Percentiles rank a stretch among this genome's conserved stretches.
Evolutionary conservation across 1,140 invertebrate species (phyloP).

Genomic region (Yoshiicerus persimilis): DNA sequence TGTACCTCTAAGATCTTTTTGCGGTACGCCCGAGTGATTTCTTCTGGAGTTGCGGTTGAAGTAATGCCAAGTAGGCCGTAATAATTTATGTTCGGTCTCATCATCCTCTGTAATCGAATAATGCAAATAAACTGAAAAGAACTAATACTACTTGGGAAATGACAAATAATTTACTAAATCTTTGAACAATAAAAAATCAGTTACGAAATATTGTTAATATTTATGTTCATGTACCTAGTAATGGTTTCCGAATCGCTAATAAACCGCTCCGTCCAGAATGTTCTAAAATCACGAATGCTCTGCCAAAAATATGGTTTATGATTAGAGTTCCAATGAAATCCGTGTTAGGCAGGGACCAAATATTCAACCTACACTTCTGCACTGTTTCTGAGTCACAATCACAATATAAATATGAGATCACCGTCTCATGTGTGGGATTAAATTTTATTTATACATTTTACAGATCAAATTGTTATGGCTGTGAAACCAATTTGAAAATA

Average conservation of each 20-base stretch:
- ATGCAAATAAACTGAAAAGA: background rate
- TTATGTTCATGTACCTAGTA: too few species aligned
- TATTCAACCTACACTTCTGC: too few species aligned
- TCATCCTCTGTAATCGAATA: background rate
- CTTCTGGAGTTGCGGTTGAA: slow-evolving; percentile 32
- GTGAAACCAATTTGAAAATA: background rate
- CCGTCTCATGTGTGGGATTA: background rate
- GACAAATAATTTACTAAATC: too few species aligned
- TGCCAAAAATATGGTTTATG: too few species aligned
- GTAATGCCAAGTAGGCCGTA: slow-evolving; percentile 33
- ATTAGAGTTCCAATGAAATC: too few species aligned
- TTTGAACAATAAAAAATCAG: too few species aligned
- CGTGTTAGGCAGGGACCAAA: background rate
- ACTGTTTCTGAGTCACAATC: too few species aligned
- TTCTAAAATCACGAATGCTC: background rate
- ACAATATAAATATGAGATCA: too few species aligned
- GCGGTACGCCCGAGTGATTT: slow-evolving; percentile 30
- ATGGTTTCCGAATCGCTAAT: too few species aligned
- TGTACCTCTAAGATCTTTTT: slow-evolving; percentile 39
- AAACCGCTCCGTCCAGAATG: background rate
- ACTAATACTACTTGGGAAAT: too few species aligned
- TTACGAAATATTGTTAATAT: too few species aligned
- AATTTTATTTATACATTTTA: too few species aligned
- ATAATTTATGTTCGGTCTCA: slow-evolving; percentile 29
- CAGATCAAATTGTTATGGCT: background rate